A percentile compares a stretch with the other conserved stretches of the same genome.
Evolutionary conservation across 2,888 invertebrate genomes (phyloP).

Genomic region (Morinoia aosen): DNA sequence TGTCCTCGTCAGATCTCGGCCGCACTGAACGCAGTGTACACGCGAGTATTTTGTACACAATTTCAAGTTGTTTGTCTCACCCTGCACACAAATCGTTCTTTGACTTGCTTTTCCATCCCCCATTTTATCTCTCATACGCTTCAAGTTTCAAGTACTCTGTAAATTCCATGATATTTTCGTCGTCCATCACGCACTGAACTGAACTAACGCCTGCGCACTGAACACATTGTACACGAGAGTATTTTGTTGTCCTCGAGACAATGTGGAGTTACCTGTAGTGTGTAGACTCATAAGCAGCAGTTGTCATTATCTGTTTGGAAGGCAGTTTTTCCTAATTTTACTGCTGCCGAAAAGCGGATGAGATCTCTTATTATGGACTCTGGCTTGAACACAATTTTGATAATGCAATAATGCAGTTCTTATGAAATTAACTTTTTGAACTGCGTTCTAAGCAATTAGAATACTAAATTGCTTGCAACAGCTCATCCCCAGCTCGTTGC

Average conservation of each 20-base stretch:
- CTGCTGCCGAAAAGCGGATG: too few species aligned
- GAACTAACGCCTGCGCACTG: too few species aligned
- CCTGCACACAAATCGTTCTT: not conserved
- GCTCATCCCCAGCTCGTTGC: not conserved
- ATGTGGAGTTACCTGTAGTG: too few species aligned
- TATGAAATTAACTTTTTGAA: not conserved
- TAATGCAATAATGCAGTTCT: too few species aligned
- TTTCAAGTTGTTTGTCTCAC: not conserved
- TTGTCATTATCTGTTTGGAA: too few species aligned
- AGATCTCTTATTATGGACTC: not conserved
- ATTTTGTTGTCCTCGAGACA: too few species aligned
- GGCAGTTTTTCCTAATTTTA: too few species aligned
- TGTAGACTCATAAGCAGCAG: too few species aligned
- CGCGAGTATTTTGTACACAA: too few species aligned
- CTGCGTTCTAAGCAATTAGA: not conserved
- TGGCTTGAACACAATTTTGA: not conserved
- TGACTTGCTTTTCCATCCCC: not conserved
- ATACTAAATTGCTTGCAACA: not conserved
- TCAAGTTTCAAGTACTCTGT: not conserved
- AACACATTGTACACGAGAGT: too few species aligned
- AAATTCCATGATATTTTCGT: not conserved
- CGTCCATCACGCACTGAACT: not conserved
- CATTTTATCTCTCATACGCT: not conserved
- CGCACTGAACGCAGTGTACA: too few species aligned
- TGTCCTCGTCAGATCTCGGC: too few species aligned